Percentiles rank a stretch among this genome's conserved stretches.
These are phyloP conservation scores for Corydoras maculifer DNA, from an alignment of 2,113 vertebrate species.

Conservation along the genomic window DNA sequence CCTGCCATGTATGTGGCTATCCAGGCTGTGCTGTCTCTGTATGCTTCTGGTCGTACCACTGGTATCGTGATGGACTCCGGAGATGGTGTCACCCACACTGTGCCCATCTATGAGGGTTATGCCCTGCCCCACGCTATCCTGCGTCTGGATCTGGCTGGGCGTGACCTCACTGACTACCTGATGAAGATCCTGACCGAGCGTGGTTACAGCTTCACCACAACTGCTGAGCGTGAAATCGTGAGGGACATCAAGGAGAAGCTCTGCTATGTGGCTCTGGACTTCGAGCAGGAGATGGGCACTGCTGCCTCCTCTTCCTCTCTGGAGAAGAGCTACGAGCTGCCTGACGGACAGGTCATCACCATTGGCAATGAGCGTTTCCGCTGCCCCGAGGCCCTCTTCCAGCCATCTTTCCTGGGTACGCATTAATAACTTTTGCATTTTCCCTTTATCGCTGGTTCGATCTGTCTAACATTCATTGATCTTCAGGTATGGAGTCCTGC, in stretches of 20 bases:
- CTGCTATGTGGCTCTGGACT: constrained; percentile 94
- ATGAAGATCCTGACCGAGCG: constrained; percentile 98
- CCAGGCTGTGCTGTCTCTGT: constrained; percentile 95
- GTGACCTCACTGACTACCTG: constrained; percentile 98
- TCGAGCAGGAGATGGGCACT: constrained; percentile 95
- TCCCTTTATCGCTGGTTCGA: too few species aligned
- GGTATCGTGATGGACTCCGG: constrained; percentile 98
- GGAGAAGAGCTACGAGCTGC: constrained; percentile 97
- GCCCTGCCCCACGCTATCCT: constrained; percentile 95
- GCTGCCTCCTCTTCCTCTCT: constrained; percentile 87
- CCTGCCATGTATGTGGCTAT: constrained; percentile 99
- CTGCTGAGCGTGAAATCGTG: constrained; percentile 91
- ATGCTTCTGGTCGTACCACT: constrained; percentile 94
- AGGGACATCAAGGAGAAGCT: constrained; percentile 98
- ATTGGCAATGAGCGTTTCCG: constrained; percentile 96
- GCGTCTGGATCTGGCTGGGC: constrained; percentile 94
- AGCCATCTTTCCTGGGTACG: constrained; percentile 90
- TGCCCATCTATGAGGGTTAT: constrained; percentile 96
- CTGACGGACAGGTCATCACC: constrained; percentile 94
- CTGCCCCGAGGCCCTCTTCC: constrained; percentile 93
- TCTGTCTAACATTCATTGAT: neutral
- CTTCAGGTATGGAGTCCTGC: constrained; percentile 63
- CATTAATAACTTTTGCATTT: neutral
- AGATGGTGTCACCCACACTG: constrained; percentile 96
- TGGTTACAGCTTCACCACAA: constrained; percentile 95